Evolutionary conservation across 37 sponge, comb jelly and placozoan genomes (phyloP).

Genomic region (Dysidea cf. avara): DNA sequence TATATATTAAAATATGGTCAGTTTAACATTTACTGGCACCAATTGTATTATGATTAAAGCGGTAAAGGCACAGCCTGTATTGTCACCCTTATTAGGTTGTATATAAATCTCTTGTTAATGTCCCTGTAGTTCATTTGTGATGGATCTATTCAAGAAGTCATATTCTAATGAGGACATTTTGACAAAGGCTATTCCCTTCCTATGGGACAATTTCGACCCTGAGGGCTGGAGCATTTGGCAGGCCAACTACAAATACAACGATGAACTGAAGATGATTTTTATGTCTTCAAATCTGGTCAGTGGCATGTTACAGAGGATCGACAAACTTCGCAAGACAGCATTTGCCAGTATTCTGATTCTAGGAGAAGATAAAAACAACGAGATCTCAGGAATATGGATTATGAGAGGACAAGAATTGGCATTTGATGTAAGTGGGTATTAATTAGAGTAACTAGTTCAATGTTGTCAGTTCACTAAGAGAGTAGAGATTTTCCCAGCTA

Average conservation of each 20-base stretch:
- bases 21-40: too few relatives aligned
- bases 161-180: constrained; percentile 88
- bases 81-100: too few relatives aligned
- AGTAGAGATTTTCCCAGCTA: too few relatives aligned
- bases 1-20: too few relatives aligned
- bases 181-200: constrained; percentile 75
- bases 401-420: constrained; percentile 84
- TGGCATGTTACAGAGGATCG: constrained; percentile 89
- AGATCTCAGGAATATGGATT: constrained; percentile 81
- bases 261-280: constrained; percentile 75
- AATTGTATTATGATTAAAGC: too few relatives aligned
- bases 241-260: constrained; percentile 58
- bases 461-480: neutral
- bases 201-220: constrained; percentile 89
- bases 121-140: constrained; percentile 60
- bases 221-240: constrained; percentile 90
- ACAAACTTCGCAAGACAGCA: constrained; percentile 78
- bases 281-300: constrained; percentile 84
- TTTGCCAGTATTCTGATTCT: constrained; percentile 80
- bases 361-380: constrained; percentile 51
- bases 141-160: constrained; percentile 83
- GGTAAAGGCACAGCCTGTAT: too few relatives aligned
- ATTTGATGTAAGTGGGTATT: constrained; percentile 61
- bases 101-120: too few relatives aligned
- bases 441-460: neutral